These are phyloP conservation scores for Microcebus murinus DNA, from an alignment of 2,113 vertebrate genomes.

Conservation along the genomic window DNA sequence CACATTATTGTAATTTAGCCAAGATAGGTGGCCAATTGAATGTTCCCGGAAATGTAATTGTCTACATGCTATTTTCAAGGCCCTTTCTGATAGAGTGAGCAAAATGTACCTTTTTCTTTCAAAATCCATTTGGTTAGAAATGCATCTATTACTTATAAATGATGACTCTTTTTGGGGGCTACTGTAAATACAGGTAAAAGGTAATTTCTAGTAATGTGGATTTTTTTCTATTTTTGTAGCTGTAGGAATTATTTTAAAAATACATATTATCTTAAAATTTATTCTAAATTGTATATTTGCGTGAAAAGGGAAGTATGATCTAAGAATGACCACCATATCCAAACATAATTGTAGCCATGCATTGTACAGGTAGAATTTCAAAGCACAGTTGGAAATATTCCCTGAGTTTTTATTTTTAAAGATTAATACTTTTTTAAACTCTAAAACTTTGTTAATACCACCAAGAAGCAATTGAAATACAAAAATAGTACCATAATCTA, in stretches of 20 bases:
- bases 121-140: constrained; percentile 71
- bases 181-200: constrained; percentile 65
- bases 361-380: constrained; percentile 30
- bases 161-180: constrained; percentile 40
- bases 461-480: not conserved
- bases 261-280: constrained; percentile 62
- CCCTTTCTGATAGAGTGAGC: constrained; percentile 51
- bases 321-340: constrained; percentile 22
- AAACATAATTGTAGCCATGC: not conserved
- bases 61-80: constrained; percentile 61
- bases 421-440: constrained; percentile 33
- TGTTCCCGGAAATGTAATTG: constrained; percentile 71
- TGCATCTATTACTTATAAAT: constrained; percentile 69
- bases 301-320: constrained; percentile 49
- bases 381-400: not conserved
- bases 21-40: constrained; percentile 73
- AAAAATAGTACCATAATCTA: not conserved
- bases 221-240: constrained; percentile 41
- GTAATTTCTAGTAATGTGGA: constrained; percentile 63
- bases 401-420: constrained; percentile 39
- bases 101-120: constrained; percentile 73
- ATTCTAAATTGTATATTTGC: constrained; percentile 50
- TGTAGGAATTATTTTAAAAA: constrained; percentile 67
- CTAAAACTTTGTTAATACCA: not conserved
- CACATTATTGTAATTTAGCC: constrained; percentile 74